Evolutionary conservation across 2,113 vertebrate species (phyloP), one percentile per base, ranked within the genome.

Genomic region (Salvelinus sp.): DNA sequence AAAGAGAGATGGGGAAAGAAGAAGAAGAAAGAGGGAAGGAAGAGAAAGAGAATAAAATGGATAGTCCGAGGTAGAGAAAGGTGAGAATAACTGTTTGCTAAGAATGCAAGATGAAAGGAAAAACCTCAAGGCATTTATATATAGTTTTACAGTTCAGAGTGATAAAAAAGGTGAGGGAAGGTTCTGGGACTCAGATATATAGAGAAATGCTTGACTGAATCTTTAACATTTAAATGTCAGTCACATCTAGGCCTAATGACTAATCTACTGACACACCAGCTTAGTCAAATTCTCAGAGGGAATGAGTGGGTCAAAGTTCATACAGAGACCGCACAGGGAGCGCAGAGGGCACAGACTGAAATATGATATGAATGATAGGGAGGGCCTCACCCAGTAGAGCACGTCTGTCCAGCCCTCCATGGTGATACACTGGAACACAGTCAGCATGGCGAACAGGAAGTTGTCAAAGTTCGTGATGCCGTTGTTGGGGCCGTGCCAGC

Each of bases 371-470:
- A 18, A 54, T 54, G 12, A 14, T 54, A 18, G 3, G 50, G 18
- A 1, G 44, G 47, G 25, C 7, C 93, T 93, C 90, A 99, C 98
- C 98, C 98, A 99, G 91, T 99, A 99, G 1, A 99, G 92, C 78
- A 99, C 98, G n/a, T 99, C 97, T 0, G 98, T 99, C 98, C 98
- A 99, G 57, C 98, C 98, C 90, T 99, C 98, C 98, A 99, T 99
- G 73, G 98, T 99, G 88, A 99, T 99, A 57, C 98, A 99, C 93
- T 99, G 98, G 88, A 99, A 99, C 84, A 99, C 98, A 1, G 98
- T 98, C 87, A 99, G 92, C 98, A 99, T 99, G 30, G 98, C 98
- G 88, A 99, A 99, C 70, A 97, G 95, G 92, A 99, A 99, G 89
- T 99, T 99, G 92, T 99, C 98, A 0, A 99, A 99, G 91, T 98